Base-by-base conservation (phyloP, 2,113 vertebrate genomes). In the rabbit (Oryctolagus cuniculus) region DNA sequence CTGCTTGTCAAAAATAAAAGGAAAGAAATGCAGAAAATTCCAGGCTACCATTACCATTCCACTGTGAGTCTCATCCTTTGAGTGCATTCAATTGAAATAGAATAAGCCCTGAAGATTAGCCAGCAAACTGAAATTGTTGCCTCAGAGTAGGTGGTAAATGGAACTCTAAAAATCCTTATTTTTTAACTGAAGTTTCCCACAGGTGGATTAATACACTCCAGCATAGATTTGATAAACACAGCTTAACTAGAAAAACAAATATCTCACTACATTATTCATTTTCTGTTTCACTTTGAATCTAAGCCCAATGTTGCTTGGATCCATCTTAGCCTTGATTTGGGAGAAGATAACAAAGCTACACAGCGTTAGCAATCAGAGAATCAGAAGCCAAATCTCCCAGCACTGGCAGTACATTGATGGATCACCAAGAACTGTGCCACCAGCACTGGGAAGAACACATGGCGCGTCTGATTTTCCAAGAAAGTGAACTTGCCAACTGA, bases 391-490 rank as follows among this genome's bases (percentile, higher is more conserved):
- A 81, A 66, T 36, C n/a, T 80, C 55, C 17, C 12, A 34, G 36
- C 25, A n/a, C 75, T 70, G 22, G 1, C 51, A 90, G 31, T 55
- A 80, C 67, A 79, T 44, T 87, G 84, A 93, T 61, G 73, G 64
- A 64, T 95, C 15, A 61, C 21, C 2, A 15, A 21, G 38, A 0
- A 5, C 61, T 24, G 25, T 79, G 81, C 51, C 80, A 79, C 1
- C 22, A 29, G 13, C 12, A 15, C 5, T 27, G 31, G 17, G 82
- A 92, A 77, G 80, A 24, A 25, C 44, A 8, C 29, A 51, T 61
- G 15, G 31, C 27, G 9, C 72, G 63, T 63, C 29, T 93, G 27
- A 21, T 55, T 96, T 92, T 77, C 67, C 55, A 92, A 81, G 74
- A 73, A 67, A 11, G 3, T 89, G 53, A 80, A 72, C 25, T 85